A percentile compares a stretch with the other conserved stretches of the same genome.
Evolutionary conservation across 2,797 vertebrate species (phyloP).

Genomic region (Aplochiton taeniatus): DNA sequence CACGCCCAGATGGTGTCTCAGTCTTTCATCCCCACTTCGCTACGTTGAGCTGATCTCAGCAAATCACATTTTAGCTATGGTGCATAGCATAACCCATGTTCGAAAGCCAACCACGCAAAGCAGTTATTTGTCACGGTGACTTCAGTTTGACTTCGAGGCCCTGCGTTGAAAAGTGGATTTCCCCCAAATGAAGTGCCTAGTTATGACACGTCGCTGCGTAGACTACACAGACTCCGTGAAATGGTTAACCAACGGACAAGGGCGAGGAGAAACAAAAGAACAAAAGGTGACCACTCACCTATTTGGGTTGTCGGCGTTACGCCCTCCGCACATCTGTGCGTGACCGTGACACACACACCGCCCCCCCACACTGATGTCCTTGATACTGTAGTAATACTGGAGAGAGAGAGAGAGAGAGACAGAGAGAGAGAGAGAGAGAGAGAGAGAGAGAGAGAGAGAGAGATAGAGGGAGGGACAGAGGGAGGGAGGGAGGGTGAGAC

Average conservation of each 20-base stretch:
- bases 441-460: too few species aligned
- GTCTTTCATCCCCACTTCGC: background rate
- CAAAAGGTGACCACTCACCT: constrained; percentile 51
- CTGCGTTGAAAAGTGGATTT: background rate
- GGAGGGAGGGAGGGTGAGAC: too few species aligned
- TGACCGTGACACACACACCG: constrained; percentile 92
- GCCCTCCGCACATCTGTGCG: constrained; percentile 78
- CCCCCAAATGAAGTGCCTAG: background rate
- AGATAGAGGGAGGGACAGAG: too few species aligned
- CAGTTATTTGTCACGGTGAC: too few species aligned
- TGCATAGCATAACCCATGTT: too few species aligned
- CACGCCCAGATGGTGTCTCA: constrained; percentile 15
- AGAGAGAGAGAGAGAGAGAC: constrained; percentile 13
- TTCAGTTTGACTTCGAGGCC: too few species aligned
- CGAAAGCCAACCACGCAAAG: too few species aligned
- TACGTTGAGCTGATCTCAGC: too few species aligned
- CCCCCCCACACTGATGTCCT: constrained; percentile 92
- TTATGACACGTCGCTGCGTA: background rate
- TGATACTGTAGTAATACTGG: constrained; percentile 96
- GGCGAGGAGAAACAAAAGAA: background rate
- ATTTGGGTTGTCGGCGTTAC: constrained; percentile 62
- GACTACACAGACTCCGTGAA: background rate
- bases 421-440: too few species aligned
- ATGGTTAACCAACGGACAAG: background rate
- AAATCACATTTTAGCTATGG: too few species aligned